These are phyloP conservation scores for Heptranchias perlo DNA, from an alignment of 2,113 vertebrate genomes.

Conservation along the genomic window DNA sequence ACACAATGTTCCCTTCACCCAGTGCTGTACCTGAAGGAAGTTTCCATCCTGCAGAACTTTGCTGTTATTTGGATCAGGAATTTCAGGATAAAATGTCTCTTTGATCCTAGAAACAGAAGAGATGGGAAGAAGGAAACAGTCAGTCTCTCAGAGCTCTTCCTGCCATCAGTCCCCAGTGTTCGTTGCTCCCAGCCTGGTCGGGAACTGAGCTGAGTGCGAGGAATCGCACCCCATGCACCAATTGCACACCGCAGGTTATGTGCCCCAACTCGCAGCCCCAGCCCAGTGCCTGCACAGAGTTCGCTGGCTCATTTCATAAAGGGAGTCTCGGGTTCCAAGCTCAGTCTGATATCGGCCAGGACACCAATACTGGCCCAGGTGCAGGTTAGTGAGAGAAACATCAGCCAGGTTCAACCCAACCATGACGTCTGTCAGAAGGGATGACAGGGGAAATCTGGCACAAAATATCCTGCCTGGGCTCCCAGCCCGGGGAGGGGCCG, in stretches of 20 bases:
- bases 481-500: too few relatives aligned
- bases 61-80: constrained; percentile 56
- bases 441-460: too few relatives aligned
- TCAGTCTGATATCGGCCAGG: background rate
- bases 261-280: background rate
- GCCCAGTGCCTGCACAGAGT: background rate
- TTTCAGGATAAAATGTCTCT: constrained; percentile 55
- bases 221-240: background rate
- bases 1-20: background rate
- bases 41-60: background rate
- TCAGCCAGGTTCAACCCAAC: too few relatives aligned
- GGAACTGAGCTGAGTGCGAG: background rate
- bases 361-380: background rate
- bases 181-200: background rate
- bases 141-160: background rate
- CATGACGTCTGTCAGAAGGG: too few relatives aligned
- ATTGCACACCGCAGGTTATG: background rate
- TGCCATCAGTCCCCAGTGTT: background rate
- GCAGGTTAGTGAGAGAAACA: background rate
- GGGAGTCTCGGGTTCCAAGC: background rate
- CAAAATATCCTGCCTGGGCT: too few relatives aligned
- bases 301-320: background rate
- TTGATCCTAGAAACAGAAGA: constrained; percentile 53
- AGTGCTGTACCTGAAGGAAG: constrained; percentile 15
- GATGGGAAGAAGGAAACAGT: background rate